Conservation (phyloP, 2,888 invertebrate genomes). For the Xestia c-nigrum region DNA sequence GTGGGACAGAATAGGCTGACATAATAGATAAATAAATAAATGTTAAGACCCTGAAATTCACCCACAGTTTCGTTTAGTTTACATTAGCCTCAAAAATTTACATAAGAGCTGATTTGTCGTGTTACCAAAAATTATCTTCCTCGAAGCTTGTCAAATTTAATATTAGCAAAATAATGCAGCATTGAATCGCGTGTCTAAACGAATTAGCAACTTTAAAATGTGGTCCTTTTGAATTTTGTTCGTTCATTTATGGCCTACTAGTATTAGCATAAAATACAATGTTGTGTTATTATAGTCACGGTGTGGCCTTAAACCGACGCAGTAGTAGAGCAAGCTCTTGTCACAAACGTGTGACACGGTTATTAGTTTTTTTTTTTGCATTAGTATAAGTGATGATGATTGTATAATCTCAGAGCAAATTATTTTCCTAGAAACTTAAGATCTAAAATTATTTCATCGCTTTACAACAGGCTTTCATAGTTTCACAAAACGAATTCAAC, state of each 20-base stretch:
- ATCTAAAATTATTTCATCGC: not conserved
- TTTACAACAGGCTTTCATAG: too few relatives aligned
- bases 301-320: constrained; percentile 21
- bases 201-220: constrained; percentile 50
- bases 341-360: constrained; percentile 1
- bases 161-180: constrained; percentile 50
- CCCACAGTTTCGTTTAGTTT: not conserved
- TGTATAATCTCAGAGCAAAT: constrained; percentile 8
- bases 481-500: too few relatives aligned
- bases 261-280: constrained; percentile 47
- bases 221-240: constrained; percentile 34
- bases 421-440: not conserved
- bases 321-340: constrained; percentile 2
- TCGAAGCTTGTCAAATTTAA: constrained; percentile 56
- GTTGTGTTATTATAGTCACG: constrained; percentile 20
- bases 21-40: too few relatives aligned
- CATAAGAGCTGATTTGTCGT: constrained; percentile 43
- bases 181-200: constrained; percentile 52
- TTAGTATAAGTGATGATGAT: not conserved
- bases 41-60: not conserved
- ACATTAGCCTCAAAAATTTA: constrained; percentile 25
- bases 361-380: not conserved
- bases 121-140: constrained; percentile 43
- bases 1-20: too few relatives aligned
- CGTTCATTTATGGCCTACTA: constrained; percentile 29